These are phyloP conservation scores for Idaea aversata DNA, from an alignment of 2,888 invertebrate genomes.

Conservation along the genomic window DNA sequence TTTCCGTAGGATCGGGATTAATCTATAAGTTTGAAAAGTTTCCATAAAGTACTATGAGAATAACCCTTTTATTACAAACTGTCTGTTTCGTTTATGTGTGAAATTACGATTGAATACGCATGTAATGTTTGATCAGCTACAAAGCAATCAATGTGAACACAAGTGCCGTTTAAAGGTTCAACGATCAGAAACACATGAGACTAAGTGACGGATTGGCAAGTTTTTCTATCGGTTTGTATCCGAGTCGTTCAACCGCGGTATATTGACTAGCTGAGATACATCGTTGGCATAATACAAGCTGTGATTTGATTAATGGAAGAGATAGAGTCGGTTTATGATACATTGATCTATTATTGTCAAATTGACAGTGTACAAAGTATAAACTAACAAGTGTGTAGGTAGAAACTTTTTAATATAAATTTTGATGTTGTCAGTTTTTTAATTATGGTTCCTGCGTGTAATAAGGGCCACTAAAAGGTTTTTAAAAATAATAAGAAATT, in stretches of 20 bases:
- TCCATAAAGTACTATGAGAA: no score
- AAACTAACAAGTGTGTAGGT: conserved; percentile 9
- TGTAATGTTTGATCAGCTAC: conserved; percentile 44
- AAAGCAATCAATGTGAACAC: conserved; percentile 43
- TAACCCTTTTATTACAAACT: background rate
- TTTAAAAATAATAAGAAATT: no score
- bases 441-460: no score
- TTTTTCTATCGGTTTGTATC: conserved; percentile 52
- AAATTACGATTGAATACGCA: conserved; percentile 50
- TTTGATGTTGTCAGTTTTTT: no score
- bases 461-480: no score
- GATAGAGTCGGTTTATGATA: conserved; percentile 62
- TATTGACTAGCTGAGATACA: conserved; percentile 44
- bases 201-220: conserved; percentile 40
- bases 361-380: conserved; percentile 39
- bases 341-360: conserved; percentile 51
- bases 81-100: conserved; percentile 45
- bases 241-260: conserved; percentile 57
- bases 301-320: conserved; percentile 67
- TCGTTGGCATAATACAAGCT: conserved; percentile 28
- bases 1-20: no score
- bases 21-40: no score
- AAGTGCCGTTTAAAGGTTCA: conserved; percentile 54
- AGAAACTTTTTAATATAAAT: no score
- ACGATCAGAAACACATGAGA: conserved; percentile 45